Base-by-base conservation (phyloP, 2,888 invertebrate species). In the Empis stercorea region DNA sequence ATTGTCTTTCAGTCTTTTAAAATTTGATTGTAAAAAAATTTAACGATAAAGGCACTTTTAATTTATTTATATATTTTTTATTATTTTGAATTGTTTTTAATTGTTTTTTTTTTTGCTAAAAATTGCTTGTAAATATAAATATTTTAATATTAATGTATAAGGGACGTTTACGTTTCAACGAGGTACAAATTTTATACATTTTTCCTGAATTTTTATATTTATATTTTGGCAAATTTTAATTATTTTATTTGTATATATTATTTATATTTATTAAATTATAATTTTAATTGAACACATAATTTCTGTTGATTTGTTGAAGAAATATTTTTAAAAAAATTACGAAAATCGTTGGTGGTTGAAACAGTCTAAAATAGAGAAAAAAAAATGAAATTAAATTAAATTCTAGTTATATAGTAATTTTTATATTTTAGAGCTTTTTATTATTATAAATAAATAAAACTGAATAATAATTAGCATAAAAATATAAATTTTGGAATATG, bases 141-240 rank as follows among this genome's bases (percentile, higher is more conserved):
- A 52, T 48, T 51, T 47, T 55, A 52, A 50, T 52, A 51, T 54
- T 50, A 48, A 55, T 55, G 48, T 53, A 51, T 54, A 55, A 47
- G 52, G 57, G 56, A 56, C 57, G 57, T 54, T 56, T 57, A 52
- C 51, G 56, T 55, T 56, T 56, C 53, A 48, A 54, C 52, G 51
- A 57, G 57, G 57, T 57, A 57, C 58, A 53, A 54, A 54, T 52
- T 52, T 51, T 54, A 48, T 54, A 52, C 56, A 57, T 57, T 51
- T 53, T 56, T 40, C 2, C 20, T 20, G 20, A 20, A 20, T 20
- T 27, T 6, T 27, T n/a, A n/a, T n/a, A n/a, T n/a, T n/a, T n/a
- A n/a, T n/a, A n/a, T 6, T 27, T 27, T 27, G 23, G 23, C 23
- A 27, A 27, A 6, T 27, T 27, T 4, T 7, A 7, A 27, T 27